Base-by-base conservation (phyloP, 2,113 vertebrate genomes). In the Talpa occidentalis region DNA sequence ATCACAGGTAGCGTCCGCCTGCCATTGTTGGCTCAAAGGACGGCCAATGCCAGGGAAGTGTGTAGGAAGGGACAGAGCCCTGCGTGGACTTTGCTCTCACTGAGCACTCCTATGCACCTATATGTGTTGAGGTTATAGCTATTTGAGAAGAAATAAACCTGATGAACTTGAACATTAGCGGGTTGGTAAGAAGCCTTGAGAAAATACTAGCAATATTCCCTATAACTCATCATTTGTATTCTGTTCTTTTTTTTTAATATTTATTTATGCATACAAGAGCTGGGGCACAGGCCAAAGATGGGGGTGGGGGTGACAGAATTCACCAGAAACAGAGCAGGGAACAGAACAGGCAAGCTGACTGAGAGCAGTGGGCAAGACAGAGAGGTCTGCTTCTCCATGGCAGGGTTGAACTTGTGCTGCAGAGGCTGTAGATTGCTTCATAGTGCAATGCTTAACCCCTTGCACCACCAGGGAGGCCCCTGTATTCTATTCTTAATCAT, bases 1-100 rank as follows among this genome's bases (percentile, higher is more conserved):
- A 0, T 37, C 17, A 19, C 1, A 15, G 11, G 40, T 24, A 47
- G 81, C 37, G 9, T 14, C 10, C 1, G 7, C 19, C 37, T 9
- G 3, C 37, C 44, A 42, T 19, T 35, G 28, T 42, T 85, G 59
- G n/a, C 16, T 84, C 52, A 52, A 42, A 52, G 79, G 22, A 28
- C 24, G 30, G 11, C n/a, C 32, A 49, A 15, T 5, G 14, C 9
- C 67, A 66, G 22, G n/a, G 11, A 44, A 28, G 14, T 7, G 17
- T 2, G 2, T 5, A 32, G 56, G 16, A 69, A 35, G 56, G 69
- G 35, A 1, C 4, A 78, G 85, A 60, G 3, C 2, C 16, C 17
- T 5, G 4, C 0, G 0, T 9, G 24, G 9, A 32, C 32, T 17
- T 8, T 85, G 14, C 49, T 28, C 40, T 88, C 54, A 14, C 11